phyloP scores from a whole-genome alignment of 2,113 vertebrate genomes.

The Silurus glanis region DNA sequence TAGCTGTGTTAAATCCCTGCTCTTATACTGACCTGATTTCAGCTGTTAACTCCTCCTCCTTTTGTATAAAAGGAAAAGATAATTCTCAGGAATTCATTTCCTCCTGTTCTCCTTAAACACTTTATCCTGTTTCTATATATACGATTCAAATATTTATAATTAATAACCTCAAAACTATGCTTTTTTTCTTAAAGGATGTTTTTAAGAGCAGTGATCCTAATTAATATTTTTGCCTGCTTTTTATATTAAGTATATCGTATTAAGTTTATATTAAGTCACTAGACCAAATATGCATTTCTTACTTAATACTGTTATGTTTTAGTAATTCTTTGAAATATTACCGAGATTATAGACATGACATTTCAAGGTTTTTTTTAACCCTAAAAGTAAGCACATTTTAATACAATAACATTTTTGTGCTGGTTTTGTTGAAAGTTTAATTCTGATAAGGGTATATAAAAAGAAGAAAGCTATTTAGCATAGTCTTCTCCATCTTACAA shows the following conservation, averaged over 20 bases:
- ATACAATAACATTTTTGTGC: background rate
- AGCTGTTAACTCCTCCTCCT: background rate
- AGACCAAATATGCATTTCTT: background rate
- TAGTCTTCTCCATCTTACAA: background rate
- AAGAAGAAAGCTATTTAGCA: background rate
- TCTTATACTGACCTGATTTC: slow-evolving; percentile 31
- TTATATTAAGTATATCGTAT: background rate
- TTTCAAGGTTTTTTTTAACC: too few species aligned
- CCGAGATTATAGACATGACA: background rate
- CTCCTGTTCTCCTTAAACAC: slow-evolving; percentile 8
- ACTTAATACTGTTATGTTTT: background rate
- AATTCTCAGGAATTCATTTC: slow-evolving; percentile 59
- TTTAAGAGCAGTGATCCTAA: slow-evolving; percentile 4
- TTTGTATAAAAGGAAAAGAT: slow-evolving; percentile 49
- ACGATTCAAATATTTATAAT: slow-evolving; percentile 17
- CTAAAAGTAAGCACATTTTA: background rate
- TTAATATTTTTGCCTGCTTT: background rate
- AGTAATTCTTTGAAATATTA: background rate
- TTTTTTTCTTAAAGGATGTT: background rate
- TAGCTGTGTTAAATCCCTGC: slow-evolving; percentile 17
- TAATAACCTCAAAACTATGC: background rate
- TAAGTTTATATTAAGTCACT: background rate
- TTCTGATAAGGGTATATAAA: background rate
- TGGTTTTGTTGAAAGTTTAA: background rate
- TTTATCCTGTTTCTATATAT: slow-evolving; percentile 14